phyloP scores from a whole-genome alignment of 2,113 vertebrate species.

The Recurvirostra avosetta region DNA sequence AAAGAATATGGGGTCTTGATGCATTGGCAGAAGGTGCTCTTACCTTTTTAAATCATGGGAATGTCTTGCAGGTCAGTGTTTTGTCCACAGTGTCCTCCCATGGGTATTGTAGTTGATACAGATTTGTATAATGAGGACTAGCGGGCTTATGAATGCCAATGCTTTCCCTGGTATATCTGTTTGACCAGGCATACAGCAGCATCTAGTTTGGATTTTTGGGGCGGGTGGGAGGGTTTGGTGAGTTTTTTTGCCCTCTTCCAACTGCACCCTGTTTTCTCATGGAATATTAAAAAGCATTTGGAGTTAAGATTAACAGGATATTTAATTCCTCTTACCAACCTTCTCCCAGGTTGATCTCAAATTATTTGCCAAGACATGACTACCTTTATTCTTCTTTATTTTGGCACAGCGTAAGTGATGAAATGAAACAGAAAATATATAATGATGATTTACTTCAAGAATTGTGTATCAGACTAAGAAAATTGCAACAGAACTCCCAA shows the following conservation, averaged over 20 bases:
- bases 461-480: background rate
- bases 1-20: background rate
- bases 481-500: background rate
- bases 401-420: background rate
- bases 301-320: background rate
- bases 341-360: background rate
- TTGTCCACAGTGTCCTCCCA: background rate
- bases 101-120: background rate
- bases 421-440: background rate
- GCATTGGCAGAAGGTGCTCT: background rate
- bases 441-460: background rate
- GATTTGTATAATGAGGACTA: background rate
- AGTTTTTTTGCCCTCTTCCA: background rate
- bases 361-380: background rate
- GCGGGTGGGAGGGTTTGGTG: background rate
- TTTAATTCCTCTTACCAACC: background rate
- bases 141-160: background rate
- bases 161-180: background rate
- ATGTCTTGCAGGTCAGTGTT: background rate
- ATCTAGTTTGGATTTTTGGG: background rate
- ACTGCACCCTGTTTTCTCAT: background rate
- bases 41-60: background rate
- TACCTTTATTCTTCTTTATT: background rate
- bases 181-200: background rate
- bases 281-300: background rate